A percentile compares a stretch with the other conserved stretches of the same genome.
These are phyloP conservation scores for Silvanus unidentatus DNA, from an alignment of 2,888 invertebrate species.

Conservation along the genomic window DNA sequence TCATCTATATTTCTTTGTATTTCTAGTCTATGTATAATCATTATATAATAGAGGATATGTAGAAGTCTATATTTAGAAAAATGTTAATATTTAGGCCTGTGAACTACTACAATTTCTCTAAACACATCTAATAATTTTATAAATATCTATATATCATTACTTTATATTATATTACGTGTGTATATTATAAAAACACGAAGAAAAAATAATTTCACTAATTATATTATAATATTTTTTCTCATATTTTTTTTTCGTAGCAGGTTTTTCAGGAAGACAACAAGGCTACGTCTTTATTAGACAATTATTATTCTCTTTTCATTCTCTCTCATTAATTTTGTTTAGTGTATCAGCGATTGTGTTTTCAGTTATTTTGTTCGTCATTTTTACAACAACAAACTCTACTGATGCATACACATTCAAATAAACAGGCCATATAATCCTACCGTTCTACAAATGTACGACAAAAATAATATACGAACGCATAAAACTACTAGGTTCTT, in stretches of 20 bases:
- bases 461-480: neutral
- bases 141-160: constrained; percentile 11
- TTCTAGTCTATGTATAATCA: constrained; percentile 16
- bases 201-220: constrained; percentile 8
- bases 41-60: constrained; percentile 24
- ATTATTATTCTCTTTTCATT: constrained; percentile 1
- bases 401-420: constrained; percentile 40
- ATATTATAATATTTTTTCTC: neutral
- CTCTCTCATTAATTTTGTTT: constrained; percentile 1
- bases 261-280: constrained; percentile 40
- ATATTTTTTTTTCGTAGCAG: neutral
- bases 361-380: neutral
- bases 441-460: constrained; percentile 1
- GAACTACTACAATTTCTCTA: constrained; percentile 24
- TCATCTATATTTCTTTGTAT: neutral
- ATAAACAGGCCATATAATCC: constrained; percentile 23
- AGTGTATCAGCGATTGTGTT: neutral
- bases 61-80: constrained; percentile 13
- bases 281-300: constrained; percentile 30
- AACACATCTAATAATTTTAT: constrained; percentile 7
- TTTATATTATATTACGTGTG: neutral
- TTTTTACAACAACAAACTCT: neutral
- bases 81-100: constrained; percentile 22
- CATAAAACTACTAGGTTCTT: neutral
- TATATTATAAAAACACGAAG: no score